A percentile compares a stretch with the other conserved stretches of the same genome.
Evolutionary conservation across 2,888 invertebrate species (phyloP).

Genomic region (Brachyptera risi): DNA sequence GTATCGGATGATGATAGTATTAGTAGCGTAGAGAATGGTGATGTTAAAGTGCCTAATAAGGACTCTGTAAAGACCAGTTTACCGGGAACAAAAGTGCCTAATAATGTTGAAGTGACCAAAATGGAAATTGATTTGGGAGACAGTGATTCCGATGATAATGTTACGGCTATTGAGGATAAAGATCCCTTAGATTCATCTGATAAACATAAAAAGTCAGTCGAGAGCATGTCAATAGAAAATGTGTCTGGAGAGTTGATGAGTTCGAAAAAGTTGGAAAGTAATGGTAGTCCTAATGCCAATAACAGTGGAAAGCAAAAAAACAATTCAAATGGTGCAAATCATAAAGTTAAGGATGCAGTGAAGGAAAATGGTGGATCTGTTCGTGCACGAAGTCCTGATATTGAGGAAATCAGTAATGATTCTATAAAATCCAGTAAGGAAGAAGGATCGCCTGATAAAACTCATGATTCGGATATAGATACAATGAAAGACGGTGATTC

Average conservation of each 20-base stretch:
- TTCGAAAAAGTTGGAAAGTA: background rate
- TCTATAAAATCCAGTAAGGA: constrained; percentile 45
- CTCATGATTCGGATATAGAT: constrained; percentile 24
- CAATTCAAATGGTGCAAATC: background rate
- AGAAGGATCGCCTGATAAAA: constrained; percentile 33
- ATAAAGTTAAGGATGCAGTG: background rate
- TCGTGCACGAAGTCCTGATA: constrained; percentile 10
- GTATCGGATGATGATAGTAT: constrained; percentile 24
- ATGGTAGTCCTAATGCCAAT: background rate
- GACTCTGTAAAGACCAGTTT: constrained; percentile 26
- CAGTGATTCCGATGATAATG: constrained; percentile 34
- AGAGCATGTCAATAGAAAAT: no score
- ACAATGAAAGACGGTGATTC: constrained; percentile 34
- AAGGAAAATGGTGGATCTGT: background rate
- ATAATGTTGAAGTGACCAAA: constrained; percentile 21
- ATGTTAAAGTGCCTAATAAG: constrained; percentile 32
- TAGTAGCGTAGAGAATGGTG: constrained; percentile 24
- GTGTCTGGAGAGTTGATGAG: background rate
- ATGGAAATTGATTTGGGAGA: constrained; percentile 25
- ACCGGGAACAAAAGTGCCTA: constrained; percentile 32
- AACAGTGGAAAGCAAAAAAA: background rate
- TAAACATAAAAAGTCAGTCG: background rate
- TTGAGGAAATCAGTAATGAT: constrained; percentile 24
- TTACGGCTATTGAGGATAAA: background rate
- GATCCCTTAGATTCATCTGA: background rate